These are phyloP conservation scores for Ascaphus truei DNA, from an alignment of 2,113 vertebrate species.

Conservation along the genomic window DNA sequence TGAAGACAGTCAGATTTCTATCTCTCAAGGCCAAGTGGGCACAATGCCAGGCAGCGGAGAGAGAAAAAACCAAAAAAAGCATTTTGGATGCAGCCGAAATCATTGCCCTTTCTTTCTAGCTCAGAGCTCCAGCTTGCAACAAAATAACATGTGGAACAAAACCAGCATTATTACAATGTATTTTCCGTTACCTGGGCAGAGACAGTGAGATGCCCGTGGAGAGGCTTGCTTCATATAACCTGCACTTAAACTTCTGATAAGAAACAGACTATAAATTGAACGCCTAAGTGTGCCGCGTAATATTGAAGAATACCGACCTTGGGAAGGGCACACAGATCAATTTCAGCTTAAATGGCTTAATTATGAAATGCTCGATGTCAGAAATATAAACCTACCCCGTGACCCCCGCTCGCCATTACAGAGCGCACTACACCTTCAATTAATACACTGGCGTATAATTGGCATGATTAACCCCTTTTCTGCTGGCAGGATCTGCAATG, in stretches of 20 bases:
- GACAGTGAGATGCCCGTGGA: slow-evolving; percentile 42
- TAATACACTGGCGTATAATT: no score
- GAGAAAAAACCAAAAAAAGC: slow-evolving; percentile 7
- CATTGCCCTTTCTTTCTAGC: not conserved
- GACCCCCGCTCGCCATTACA: no score
- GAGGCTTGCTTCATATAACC: slow-evolving; percentile 49
- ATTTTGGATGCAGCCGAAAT: slow-evolving; percentile 4
- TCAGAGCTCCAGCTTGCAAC: slow-evolving; percentile 23
- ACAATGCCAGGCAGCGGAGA: not conserved
- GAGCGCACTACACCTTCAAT: no score
- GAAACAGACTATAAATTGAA: slow-evolving; percentile 49
- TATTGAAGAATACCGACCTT: slow-evolving; percentile 51
- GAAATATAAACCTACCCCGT: not conserved
- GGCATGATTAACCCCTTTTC: no score
- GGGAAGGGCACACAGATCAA: slow-evolving; percentile 53
- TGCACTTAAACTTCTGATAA: slow-evolving; percentile 44
- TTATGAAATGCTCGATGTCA: not conserved
- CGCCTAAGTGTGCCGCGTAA: slow-evolving; percentile 50
- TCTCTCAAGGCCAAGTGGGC: slow-evolving; percentile 26
- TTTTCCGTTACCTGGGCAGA: slow-evolving; percentile 44
- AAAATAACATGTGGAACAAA: slow-evolving; percentile 41
- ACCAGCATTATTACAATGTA: slow-evolving; percentile 40
- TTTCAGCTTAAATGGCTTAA: slow-evolving; percentile 44
- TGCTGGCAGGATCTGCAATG: no score
- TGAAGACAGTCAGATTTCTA: slow-evolving; percentile 13